Base-by-base conservation (phyloP, 2,888 invertebrate species). In the Parnassius mnemosyne region DNA sequence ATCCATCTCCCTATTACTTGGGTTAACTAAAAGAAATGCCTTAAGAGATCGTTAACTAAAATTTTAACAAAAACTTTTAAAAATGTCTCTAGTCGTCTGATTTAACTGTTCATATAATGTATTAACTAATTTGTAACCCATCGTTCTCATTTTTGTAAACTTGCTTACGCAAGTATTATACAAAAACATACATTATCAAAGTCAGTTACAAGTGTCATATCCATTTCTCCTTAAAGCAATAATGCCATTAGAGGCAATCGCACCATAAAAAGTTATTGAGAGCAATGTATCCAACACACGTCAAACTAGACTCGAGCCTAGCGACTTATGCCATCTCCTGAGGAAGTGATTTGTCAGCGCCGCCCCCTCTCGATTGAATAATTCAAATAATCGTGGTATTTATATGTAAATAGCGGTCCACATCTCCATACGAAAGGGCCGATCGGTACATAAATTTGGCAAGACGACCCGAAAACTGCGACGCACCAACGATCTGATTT, bases 361-460 rank as follows among this genome's bases (percentile, higher is more conserved):
- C 91, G 88, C 91, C 90, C 90, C 89, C 89, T 89, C 91, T 90
- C 91, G 89, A 91, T 91, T 91, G 91, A 91, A 91, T 91, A 91
- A 91, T 91, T 91, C 91, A 91, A 91, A 91, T 91, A 91, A 91
- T 91, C 89, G 90, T 88, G 89, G 90, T 90, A 90, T 91, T 91
- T 90, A 91, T 90, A 91, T 90, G 91, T 90, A 90, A 90, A 91
- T 90, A 86, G 89, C 86, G 83, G 85, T 79, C 85, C 83, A 85
- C 87, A 91, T 91, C 91, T 89, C 90, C 91, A 91, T 91, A 89
- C 90, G 91, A 90, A 91, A 91, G 90, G 90, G 85, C 88, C 89
- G 88, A 89, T 87, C 87, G 90, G 89, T 89, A 90, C 91, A 91
- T 91, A 91, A 91, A 91, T 90, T 91, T 90, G 88, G 89, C 85